These are phyloP conservation scores for Drosophila varians DNA, from an alignment of 1,140 invertebrate genomes.

Conservation along the genomic window DNA sequence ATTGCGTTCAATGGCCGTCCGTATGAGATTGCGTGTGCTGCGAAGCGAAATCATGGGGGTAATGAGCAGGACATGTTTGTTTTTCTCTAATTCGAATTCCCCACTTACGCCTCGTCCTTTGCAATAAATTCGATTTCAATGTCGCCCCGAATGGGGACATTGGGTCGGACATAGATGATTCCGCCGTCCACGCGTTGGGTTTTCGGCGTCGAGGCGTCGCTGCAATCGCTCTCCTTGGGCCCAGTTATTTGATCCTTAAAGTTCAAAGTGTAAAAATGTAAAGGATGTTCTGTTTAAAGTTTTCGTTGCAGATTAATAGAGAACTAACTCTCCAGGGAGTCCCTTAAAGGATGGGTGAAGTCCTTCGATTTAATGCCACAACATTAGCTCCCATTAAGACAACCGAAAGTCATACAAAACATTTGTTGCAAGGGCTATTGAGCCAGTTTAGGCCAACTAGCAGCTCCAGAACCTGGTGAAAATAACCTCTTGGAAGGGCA, in stretches of 20 bases:
- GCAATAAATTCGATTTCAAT: constrained; percentile 75
- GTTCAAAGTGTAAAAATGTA: constrained; percentile 27
- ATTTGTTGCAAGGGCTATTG: constrained; percentile 10
- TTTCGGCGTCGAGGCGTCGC: constrained; percentile 37
- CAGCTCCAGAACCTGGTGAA: too few relatives aligned
- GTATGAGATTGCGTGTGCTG: constrained; percentile 85
- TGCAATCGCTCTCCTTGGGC: constrained; percentile 32
- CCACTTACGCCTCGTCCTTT: constrained; percentile 81
- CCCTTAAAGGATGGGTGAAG: too few relatives aligned
- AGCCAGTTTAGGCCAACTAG: constrained; percentile 1
- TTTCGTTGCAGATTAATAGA: too few relatives aligned
- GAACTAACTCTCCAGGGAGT: too few relatives aligned
- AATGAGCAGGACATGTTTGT: constrained; percentile 35
- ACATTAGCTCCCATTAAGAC: not conserved
- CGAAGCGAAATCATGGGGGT: constrained; percentile 19
- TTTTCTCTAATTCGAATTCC: constrained; percentile 21
- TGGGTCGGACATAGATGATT: constrained; percentile 75
- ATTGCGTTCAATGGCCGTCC: constrained; percentile 90
- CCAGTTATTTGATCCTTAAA: constrained; percentile 56
- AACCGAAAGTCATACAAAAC: constrained; percentile 31
- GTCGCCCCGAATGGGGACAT: constrained; percentile 71
- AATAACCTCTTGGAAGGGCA: constrained; percentile 5
- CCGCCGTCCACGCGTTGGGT: constrained; percentile 74
- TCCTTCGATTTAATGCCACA: not conserved
- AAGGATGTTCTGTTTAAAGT: too few relatives aligned